Evolutionary conservation across 1,140 invertebrate genomes (phyloP), one percentile per base, ranked within the genome.

Genomic region (Scaptomyza graminum): DNA sequence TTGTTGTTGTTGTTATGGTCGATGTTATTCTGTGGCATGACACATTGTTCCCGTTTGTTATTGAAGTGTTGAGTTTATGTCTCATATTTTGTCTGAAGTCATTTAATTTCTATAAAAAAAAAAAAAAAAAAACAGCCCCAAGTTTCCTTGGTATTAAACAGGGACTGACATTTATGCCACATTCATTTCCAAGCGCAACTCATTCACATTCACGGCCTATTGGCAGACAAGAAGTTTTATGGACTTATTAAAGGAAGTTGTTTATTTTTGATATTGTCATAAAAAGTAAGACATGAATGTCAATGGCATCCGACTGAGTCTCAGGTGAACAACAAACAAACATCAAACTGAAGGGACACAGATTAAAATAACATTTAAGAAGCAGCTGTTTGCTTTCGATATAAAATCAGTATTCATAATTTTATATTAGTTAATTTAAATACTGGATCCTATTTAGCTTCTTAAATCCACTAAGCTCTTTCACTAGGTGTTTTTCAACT

Each of bases 21-120:
- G 28, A 34, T 37, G 16, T 15, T 43, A 13, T 28, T 43, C 49
- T 16, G 43, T 47, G 39, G 46, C 41, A 51, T 62, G 71, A 65
- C 72, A 77, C 61, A 75, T 77, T 77, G 74, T 76, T 70, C 61
- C 37, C 60, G 65, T 77, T 65, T 51, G 64, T 68, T 69, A 76
- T 76, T 69, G 74, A 68, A 76, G 75, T 75, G 75, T 65, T 75
- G 75, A 74, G 52, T 75, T 77, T 74, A 74, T 74, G 72, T 74
- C 71, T 74, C 75, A 74, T 71, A 77, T 77, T 70, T 77, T 76
- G 69, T 64, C 43, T 76, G 64, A 74, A 76, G 71, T 68, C 70
- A 69, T 76, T 76, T 76, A 76, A 73, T 74, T 74, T 76, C 70
- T 76, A 76, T 76, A 67, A 76, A 76, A 57, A 72, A 3, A 22